phyloP scores from a whole-genome alignment of 2,113 vertebrate species.

The Marmota monax region DNA sequence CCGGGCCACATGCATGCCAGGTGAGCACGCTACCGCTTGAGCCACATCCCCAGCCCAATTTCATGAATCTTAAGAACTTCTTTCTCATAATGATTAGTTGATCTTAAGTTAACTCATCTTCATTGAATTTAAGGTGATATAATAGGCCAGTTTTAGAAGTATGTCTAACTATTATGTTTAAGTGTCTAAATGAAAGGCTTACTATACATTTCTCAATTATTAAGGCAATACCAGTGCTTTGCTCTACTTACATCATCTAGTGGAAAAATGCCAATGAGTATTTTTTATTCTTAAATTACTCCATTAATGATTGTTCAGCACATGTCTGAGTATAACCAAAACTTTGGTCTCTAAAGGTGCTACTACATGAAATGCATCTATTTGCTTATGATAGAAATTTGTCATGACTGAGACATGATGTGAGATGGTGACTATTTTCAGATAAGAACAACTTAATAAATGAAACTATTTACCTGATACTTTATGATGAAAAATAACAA shows the following conservation, averaged over 20 bases:
- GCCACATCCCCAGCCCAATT: neutral
- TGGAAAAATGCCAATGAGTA: neutral
- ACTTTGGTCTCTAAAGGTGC: neutral
- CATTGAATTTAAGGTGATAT: conserved; percentile 24
- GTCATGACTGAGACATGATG: neutral
- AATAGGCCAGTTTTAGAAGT: neutral
- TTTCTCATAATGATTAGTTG: conserved; percentile 63
- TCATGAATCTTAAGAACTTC: conserved; percentile 72
- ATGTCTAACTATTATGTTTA: neutral
- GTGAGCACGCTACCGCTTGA: too few species aligned
- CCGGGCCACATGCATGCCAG: too few species aligned
- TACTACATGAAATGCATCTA: neutral
- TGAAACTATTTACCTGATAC: neutral
- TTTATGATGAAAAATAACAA: neutral
- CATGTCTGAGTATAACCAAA: neutral
- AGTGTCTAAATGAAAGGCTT: neutral
- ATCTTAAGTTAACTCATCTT: conserved; percentile 63
- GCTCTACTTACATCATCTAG: neutral
- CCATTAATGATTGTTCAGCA: neutral
- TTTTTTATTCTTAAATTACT: neutral
- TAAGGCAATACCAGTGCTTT: neutral
- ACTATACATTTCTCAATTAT: neutral
- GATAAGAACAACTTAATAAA: neutral
- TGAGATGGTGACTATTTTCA: neutral
- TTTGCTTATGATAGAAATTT: neutral